These are phyloP conservation scores for Ganaspis brasiliensis DNA, from an alignment of 2,888 invertebrate species.

Conservation along the genomic window DNA sequence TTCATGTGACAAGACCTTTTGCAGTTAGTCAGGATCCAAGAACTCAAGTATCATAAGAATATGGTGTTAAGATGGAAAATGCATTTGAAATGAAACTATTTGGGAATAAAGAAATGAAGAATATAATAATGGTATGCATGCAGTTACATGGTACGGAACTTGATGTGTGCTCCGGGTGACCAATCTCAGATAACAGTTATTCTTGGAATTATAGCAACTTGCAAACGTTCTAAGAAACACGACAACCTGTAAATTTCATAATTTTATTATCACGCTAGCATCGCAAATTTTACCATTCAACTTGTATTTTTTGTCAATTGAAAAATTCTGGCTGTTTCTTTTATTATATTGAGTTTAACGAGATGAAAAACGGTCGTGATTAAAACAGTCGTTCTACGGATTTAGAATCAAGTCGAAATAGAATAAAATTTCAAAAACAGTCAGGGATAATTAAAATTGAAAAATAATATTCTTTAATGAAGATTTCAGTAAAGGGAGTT, in stretches of 20 bases:
- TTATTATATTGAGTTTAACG: too few species aligned
- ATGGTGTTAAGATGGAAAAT: conserved; percentile 9
- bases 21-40: not conserved
- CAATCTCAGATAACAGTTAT: not conserved
- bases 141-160: not conserved
- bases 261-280: conserved; percentile 1
- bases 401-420: too few species aligned
- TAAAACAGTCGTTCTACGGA: too few species aligned
- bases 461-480: too few species aligned
- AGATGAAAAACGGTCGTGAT: too few species aligned
- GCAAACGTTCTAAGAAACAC: not conserved
- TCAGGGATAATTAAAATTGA: too few species aligned
- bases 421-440: too few species aligned
- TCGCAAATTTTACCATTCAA: not conserved
- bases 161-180: conserved; percentile 10
- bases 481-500: not conserved
- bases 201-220: conserved; percentile 17
- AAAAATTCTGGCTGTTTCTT: too few species aligned
- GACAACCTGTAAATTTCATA: conserved; percentile 2
- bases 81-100: not conserved
- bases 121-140: not conserved
- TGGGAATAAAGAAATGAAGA: not conserved
- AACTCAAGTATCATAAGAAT: not conserved
- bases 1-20: conserved; percentile 2
- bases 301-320: not conserved